These are phyloP conservation scores for Strigops habroptila DNA, from an alignment of 2,113 vertebrate species.

Conservation along the genomic window DNA sequence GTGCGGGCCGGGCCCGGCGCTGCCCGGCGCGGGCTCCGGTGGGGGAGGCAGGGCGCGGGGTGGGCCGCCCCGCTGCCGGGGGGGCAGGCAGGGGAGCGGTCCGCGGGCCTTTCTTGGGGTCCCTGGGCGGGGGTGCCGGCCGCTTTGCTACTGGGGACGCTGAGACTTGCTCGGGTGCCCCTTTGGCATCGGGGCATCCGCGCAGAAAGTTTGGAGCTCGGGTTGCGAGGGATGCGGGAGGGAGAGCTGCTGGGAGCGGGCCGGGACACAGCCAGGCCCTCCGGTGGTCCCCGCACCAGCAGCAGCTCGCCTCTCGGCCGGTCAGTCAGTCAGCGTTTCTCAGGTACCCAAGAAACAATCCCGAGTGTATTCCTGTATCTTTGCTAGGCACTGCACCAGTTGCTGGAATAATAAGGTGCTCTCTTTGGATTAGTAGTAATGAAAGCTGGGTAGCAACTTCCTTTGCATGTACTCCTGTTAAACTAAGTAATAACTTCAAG, in stretches of 20 bases:
- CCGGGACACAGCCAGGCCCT: background rate
- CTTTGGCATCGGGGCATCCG: background rate
- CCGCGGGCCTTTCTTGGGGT: background rate
- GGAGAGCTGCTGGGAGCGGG: background rate
- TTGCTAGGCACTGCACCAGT: fast-evolving
- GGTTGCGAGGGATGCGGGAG: background rate
- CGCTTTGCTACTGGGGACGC: background rate
- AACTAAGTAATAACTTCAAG: background rate
- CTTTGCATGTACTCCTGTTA: background rate
- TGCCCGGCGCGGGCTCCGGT: background rate
- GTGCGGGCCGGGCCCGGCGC: background rate
- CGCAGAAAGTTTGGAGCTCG: background rate
- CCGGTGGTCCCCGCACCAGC: background rate
- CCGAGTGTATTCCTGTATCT: fast-evolving
- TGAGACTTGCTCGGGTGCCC: background rate
- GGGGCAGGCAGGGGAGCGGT: too few relatives aligned
- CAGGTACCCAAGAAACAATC: fast-evolving
- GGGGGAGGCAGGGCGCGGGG: background rate
- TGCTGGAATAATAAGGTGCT: fast-evolving
- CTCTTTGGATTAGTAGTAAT: fast-evolving
- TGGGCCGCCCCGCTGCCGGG: too few relatives aligned
- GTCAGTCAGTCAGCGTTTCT: fast-evolving
- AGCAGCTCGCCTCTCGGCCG: fast-evolving
- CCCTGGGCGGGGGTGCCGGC: background rate
- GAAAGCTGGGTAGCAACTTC: background rate